Evolutionary conservation across 2,113 vertebrate species (phyloP).

Genomic region (Hoplias malabaricus): DNA sequence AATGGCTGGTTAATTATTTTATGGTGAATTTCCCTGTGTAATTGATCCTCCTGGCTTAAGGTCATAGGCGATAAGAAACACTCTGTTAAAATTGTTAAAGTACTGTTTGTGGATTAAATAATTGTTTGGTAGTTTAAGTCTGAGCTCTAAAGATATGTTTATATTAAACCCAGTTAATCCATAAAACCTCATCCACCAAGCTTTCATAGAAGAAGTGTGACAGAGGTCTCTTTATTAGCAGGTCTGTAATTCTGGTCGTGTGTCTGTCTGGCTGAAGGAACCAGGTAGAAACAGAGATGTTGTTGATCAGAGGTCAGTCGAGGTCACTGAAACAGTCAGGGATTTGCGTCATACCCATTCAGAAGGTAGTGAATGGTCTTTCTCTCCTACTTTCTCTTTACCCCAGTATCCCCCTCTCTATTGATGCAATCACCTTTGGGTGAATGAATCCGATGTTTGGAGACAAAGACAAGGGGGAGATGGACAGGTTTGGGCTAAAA

Average conservation of each 20-base stretch:
- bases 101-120: too few species aligned
- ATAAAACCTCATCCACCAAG: neutral
- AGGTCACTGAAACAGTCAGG: conserved; percentile 28
- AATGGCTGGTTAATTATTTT: too few species aligned
- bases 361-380: conserved; percentile 35
- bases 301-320: conserved; percentile 37
- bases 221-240: neutral
- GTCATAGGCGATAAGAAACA: too few species aligned
- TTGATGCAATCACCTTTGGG: conserved; percentile 34
- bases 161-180: neutral
- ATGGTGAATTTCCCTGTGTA: too few species aligned
- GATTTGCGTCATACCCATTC: conserved; percentile 53
- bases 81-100: too few species aligned
- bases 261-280: conserved; percentile 29
- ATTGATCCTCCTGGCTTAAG: too few species aligned
- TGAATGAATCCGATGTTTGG: conserved; percentile 19
- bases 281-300: conserved; percentile 28
- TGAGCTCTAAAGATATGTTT: neutral
- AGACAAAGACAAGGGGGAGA: conserved; percentile 23
- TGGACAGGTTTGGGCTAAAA: conserved; percentile 32
- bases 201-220: neutral
- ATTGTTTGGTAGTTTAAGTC: neutral
- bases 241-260: conserved; percentile 18
- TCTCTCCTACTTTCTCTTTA: conserved; percentile 13
- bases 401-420: conserved; percentile 2